phyloP scores from a whole-genome alignment of 2,797 vertebrate species.

The Sebastes melanostomus region DNA sequence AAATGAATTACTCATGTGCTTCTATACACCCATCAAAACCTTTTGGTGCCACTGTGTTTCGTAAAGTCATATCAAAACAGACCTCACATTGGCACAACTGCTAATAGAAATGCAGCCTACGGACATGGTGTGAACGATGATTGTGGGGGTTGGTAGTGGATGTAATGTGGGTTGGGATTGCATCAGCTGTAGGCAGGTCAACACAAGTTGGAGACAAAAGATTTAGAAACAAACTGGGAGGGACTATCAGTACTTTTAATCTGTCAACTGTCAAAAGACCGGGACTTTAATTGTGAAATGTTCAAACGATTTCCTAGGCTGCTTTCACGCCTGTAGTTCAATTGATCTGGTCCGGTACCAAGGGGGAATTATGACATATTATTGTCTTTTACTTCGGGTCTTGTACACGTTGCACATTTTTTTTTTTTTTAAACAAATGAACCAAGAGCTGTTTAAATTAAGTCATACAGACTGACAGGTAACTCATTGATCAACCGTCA shows the following conservation, averaged over 20 bases:
- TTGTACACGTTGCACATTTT: background rate
- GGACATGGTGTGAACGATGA: background rate
- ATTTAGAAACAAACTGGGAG: background rate
- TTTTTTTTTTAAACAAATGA: background rate
- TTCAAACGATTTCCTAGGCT: background rate
- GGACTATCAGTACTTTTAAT: background rate
- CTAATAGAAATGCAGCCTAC: background rate
- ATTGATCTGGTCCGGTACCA: background rate
- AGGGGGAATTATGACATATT: background rate
- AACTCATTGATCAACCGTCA: background rate
- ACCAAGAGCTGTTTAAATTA: background rate
- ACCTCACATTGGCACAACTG: background rate
- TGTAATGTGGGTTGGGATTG: background rate
- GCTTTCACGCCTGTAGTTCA: background rate
- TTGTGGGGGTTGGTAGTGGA: background rate
- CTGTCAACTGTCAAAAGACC: background rate
- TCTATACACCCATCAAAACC: slow-evolving; percentile 9
- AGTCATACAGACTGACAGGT: background rate
- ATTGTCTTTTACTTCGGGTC: background rate
- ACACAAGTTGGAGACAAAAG: slow-evolving; percentile 17
- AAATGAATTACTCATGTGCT: slow-evolving; percentile 4
- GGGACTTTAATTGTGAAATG: background rate
- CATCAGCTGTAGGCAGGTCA: slow-evolving; percentile 33
- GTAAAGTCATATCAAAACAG: slow-evolving; percentile 16
- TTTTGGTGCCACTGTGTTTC: background rate